Evolutionary conservation across 2,888 invertebrate species (phyloP), one percentile per base, ranked within the genome.

Genomic region (Leistus spinibarbis): DNA sequence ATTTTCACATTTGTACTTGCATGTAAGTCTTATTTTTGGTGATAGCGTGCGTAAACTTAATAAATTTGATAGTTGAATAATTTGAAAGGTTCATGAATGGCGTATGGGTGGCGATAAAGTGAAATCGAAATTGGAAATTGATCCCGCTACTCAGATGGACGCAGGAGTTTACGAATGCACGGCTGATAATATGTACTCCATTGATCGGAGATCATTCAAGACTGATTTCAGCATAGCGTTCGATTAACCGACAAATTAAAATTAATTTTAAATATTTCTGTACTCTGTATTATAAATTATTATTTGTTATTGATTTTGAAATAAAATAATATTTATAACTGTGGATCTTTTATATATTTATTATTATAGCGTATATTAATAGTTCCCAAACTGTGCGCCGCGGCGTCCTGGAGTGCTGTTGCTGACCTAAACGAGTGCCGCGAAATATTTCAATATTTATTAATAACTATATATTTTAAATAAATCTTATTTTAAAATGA

Each of bases 101-200:
- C 90, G 91, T 79, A 91, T 94, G 78, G 94, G 91, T 7, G 90
- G 91, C 1, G 95, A 95, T 82, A 91, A 89, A 80, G 93, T 96
- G 54, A 96, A 96, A 85, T 95, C 95, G 23, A 97, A 97, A 88
- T 90, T 97, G 81, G 97, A 97, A 88, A 97, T 97, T 66, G 96
- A 97, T 84, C 97, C 97, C 9, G 96, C 96, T 0, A 95, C 96
- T 2, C 96, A 97, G 87, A 96, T 96, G 96, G 96, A 97, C 84
- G 96, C 96, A 10, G 96, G 96, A n/a, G 92, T 95, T 17, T 97
- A 96, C 85, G 96, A 96, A 84, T 97, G 97, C 82, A 95, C 95
- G 3, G 96, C 96, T 0, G 96, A 96, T 85, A 97, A 96, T 83
- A 96, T 95, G 93, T 96, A 96, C 85, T 93, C 95, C 53, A 94